These are phyloP conservation scores for Diplolepis rosae DNA, from an alignment of 2,888 invertebrate species.

Conservation along the genomic window DNA sequence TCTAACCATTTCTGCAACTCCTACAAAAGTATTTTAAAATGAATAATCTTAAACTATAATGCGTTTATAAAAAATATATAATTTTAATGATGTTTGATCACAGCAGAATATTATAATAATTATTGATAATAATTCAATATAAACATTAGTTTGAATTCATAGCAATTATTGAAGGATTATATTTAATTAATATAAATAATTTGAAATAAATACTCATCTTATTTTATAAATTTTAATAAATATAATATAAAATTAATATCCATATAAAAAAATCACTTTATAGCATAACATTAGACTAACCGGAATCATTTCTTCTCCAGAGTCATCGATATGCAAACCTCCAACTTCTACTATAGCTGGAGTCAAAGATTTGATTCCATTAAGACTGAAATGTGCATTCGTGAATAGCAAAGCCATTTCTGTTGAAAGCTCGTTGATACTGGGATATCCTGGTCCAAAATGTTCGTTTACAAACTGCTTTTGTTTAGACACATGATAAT, in stretches of 20 bases:
- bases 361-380: slow-evolving; percentile 74
- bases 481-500: slow-evolving; percentile 48
- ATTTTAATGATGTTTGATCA: no score
- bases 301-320: slow-evolving; percentile 38
- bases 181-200: no score
- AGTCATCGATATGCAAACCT: slow-evolving; percentile 56
- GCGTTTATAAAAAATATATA: not conserved
- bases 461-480: slow-evolving; percentile 49
- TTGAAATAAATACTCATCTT: no score
- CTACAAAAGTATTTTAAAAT: slow-evolving; percentile 54
- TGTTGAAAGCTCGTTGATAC: slow-evolving; percentile 55
- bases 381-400: slow-evolving; percentile 76
- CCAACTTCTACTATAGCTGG: slow-evolving; percentile 76
- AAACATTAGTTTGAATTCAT: no score
- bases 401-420: slow-evolving; percentile 72
- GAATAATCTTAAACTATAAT: not conserved
- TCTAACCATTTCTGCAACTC: slow-evolving; percentile 66
- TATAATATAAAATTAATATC: no score
- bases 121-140: no score
- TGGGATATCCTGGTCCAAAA: slow-evolving; percentile 53
- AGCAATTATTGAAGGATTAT: slow-evolving; percentile 16
- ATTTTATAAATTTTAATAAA: no score
- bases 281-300: no score
- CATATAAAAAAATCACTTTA: no score
- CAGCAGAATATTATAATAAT: no score